Evolutionary conservation across 2,113 vertebrate species (phyloP).

Genomic region (Saimiri boliviensis): DNA sequence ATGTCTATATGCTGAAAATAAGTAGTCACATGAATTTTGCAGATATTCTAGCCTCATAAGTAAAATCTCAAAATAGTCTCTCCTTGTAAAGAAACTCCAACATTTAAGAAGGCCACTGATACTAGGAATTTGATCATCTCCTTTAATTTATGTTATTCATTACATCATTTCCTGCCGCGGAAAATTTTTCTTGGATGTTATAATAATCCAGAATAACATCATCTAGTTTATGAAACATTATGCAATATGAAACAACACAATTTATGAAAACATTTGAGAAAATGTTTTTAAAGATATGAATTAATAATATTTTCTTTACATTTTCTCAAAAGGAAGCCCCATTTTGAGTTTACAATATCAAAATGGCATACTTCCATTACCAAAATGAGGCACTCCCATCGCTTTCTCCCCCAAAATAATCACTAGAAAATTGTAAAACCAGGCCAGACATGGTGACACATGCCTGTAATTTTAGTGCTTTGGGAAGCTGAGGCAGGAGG

Average conservation of each 20-base stretch:
- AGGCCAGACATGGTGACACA: background rate
- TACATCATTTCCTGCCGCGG: background rate
- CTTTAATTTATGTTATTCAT: background rate
- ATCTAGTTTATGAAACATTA: constrained; percentile 18
- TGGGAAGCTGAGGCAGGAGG: background rate
- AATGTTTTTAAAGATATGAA: constrained; percentile 36
- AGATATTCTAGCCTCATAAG: constrained; percentile 47
- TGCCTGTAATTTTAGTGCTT: background rate
- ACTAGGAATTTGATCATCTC: too few relatives aligned
- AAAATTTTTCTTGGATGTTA: background rate
- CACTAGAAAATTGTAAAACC: background rate
- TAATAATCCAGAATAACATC: constrained; percentile 60
- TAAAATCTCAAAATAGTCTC: constrained; percentile 61
- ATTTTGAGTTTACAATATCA: constrained; percentile 47
- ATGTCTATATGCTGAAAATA: constrained; percentile 69
- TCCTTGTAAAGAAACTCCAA: constrained; percentile 61
- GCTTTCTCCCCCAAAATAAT: background rate
- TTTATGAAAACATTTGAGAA: background rate
- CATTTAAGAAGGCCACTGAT: background rate
- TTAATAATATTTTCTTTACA: constrained; percentile 58
- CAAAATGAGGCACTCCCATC: background rate
- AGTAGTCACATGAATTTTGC: constrained; percentile 69
- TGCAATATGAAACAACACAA: constrained; percentile 59
- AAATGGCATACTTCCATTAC: background rate
- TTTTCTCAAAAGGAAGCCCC: constrained; percentile 77